Evolutionary conservation across 2,113 vertebrate genomes (phyloP).

Genomic region (Chinchilla lanigera): DNA sequence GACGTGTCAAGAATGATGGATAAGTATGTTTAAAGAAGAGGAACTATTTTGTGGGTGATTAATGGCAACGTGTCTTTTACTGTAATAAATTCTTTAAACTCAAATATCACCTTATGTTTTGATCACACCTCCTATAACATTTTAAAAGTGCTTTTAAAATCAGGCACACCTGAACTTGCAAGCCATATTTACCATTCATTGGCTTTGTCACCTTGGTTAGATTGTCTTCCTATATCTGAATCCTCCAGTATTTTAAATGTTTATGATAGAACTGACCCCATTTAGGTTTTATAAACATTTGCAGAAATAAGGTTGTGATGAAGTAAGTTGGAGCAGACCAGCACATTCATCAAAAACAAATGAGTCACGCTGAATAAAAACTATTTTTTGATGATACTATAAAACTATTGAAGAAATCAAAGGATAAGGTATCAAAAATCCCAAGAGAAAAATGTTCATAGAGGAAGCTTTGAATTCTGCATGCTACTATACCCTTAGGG

Average conservation of each 20-base stretch:
- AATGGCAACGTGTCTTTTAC: neutral
- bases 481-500: neutral
- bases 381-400: neutral
- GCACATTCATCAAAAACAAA: neutral
- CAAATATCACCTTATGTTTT: neutral
- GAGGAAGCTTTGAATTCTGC: neutral
- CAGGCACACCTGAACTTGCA: neutral
- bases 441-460: neutral
- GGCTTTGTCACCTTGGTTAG: neutral
- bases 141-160: neutral
- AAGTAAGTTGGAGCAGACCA: neutral
- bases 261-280: neutral
- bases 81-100: neutral
- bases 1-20: neutral
- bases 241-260: neutral
- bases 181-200: neutral
- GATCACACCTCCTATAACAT: neutral
- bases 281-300: conserved; percentile 3
- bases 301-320: neutral
- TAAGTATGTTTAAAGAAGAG: neutral
- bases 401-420: neutral
- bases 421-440: too few species aligned
- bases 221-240: neutral
- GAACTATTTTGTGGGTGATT: neutral
- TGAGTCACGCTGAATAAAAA: neutral